Conservation (phyloP, 2,797 vertebrate species). For the Pseudomugil gertrudae region DNA sequence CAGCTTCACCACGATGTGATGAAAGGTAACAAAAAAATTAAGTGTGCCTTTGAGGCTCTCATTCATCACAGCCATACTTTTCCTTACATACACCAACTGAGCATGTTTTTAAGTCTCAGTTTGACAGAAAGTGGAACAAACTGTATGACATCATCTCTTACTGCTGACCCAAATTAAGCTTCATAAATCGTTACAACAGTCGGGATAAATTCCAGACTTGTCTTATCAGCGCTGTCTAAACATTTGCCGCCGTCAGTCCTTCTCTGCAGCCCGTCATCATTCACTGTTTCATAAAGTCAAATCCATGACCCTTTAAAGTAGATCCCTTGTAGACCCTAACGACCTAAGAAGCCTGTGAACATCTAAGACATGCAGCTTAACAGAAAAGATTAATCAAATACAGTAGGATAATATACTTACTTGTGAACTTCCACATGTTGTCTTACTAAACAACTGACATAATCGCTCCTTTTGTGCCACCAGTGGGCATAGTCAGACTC, state of each 20-base stretch:
- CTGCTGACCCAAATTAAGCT: constrained; percentile 2
- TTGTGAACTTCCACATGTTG: constrained; percentile 54
- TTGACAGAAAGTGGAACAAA: constrained; percentile 16
- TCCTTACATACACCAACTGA: background rate
- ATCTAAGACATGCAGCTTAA: constrained; percentile 39
- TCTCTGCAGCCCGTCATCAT: constrained; percentile 19
- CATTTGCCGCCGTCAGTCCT: constrained; percentile 54
- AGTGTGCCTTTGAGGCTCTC: constrained; percentile 28
- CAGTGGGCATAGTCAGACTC: background rate
- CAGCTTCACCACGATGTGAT: constrained; percentile 28
- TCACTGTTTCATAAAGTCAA: constrained; percentile 18
- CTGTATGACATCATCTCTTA: constrained; percentile 7
- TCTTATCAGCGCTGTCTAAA: constrained; percentile 39
- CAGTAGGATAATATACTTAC: constrained; percentile 39
- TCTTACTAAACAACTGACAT: constrained; percentile 29
- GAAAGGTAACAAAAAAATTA: constrained; percentile 42
- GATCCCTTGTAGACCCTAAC: constrained; percentile 33
- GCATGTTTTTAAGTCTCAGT: too few species aligned
- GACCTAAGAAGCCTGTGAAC: constrained; percentile 45
- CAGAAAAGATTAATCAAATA: constrained; percentile 44
- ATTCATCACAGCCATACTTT: constrained; percentile 1
- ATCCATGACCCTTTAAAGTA: constrained; percentile 55
- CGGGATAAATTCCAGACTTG: constrained; percentile 4
- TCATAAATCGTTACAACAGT: constrained; percentile 5
- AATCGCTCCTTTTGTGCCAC: background rate